Percentiles rank a stretch among this genome's conserved stretches.
Conservation (phyloP, 2,797 vertebrate genomes). For the Spinus olivaceus region DNA sequence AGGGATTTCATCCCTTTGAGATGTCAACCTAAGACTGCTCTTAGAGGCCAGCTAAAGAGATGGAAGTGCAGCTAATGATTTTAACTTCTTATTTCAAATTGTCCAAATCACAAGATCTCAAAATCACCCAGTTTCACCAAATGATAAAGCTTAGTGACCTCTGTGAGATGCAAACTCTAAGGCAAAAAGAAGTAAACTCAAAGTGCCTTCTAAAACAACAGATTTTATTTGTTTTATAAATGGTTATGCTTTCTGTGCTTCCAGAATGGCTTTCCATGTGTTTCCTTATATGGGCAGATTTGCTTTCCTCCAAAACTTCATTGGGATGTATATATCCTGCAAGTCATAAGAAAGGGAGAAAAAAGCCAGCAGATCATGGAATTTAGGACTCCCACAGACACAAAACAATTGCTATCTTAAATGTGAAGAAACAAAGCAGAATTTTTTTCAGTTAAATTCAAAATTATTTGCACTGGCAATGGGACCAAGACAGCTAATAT, state of each 20-base stretch:
- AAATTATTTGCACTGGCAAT: not conserved
- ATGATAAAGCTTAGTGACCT: not conserved
- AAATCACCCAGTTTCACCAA: not conserved
- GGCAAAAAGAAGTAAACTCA: not conserved
- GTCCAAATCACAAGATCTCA: not conserved
- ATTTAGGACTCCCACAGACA: not conserved
- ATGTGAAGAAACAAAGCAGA: slow-evolving; percentile 6
- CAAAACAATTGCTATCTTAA: not conserved
- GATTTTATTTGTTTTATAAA: not conserved
- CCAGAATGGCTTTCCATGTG: not conserved
- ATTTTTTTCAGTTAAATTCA: not conserved
- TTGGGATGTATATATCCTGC: not conserved
- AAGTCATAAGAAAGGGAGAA: not conserved
- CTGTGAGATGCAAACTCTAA: not conserved
- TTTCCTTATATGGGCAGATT: not conserved
- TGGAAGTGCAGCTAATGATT: not conserved
- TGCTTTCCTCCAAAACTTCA: not conserved
- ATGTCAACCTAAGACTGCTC: not conserved
- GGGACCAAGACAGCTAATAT: not conserved
- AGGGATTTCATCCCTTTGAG: not conserved
- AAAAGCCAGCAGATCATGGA: not conserved
- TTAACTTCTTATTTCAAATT: not conserved
- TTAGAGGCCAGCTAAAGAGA: not conserved
- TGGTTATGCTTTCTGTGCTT: not conserved
- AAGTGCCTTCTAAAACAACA: not conserved